Percentiles rank a stretch among this genome's conserved stretches.
Evolutionary conservation across 2,888 invertebrate species (phyloP).

Genomic region (Eristalis tenax): DNA sequence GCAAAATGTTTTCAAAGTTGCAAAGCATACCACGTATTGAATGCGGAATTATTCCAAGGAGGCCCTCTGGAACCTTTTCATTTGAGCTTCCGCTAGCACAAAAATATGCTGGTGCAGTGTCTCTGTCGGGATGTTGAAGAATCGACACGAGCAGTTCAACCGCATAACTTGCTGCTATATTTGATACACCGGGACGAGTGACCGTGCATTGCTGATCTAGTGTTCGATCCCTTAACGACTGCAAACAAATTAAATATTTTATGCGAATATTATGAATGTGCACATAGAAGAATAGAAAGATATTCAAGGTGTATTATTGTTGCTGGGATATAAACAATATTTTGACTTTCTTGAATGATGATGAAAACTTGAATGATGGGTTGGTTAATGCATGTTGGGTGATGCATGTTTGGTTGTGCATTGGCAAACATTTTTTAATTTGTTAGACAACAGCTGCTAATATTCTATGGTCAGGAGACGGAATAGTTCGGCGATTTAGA

Average conservation of each 20-base stretch:
- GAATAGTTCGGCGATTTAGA: too few relatives aligned
- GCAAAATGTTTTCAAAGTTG: conserved; percentile 90
- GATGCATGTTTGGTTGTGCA: too few relatives aligned
- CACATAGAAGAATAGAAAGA: too few relatives aligned
- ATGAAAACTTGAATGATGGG: too few relatives aligned
- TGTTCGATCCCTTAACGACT: conserved; percentile 95
- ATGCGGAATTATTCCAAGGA: conserved; percentile 94
- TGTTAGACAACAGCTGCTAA: too few relatives aligned
- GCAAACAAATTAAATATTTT: conserved; percentile 75
- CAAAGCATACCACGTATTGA: conserved; percentile 96
- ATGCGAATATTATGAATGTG: too few relatives aligned
- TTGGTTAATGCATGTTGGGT: too few relatives aligned
- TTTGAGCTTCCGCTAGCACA: conserved; percentile 74
- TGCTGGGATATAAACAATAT: too few relatives aligned
- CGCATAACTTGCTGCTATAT: conserved; percentile 93
- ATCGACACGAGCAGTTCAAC: conserved; percentile 94
- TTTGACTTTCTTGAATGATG: too few relatives aligned
- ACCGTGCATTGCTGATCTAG: conserved; percentile 99
- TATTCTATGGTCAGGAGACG: too few relatives aligned
- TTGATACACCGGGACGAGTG: conserved; percentile 95
- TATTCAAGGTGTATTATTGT: too few relatives aligned
- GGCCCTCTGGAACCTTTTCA: conserved; percentile 82
- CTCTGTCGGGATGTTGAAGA: conserved; percentile 90
- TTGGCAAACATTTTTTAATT: too few relatives aligned
- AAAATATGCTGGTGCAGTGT: conserved; percentile 86